Evolutionary conservation across 2,888 invertebrate species (phyloP).

Genomic region (Ypsolopha scabrella): DNA sequence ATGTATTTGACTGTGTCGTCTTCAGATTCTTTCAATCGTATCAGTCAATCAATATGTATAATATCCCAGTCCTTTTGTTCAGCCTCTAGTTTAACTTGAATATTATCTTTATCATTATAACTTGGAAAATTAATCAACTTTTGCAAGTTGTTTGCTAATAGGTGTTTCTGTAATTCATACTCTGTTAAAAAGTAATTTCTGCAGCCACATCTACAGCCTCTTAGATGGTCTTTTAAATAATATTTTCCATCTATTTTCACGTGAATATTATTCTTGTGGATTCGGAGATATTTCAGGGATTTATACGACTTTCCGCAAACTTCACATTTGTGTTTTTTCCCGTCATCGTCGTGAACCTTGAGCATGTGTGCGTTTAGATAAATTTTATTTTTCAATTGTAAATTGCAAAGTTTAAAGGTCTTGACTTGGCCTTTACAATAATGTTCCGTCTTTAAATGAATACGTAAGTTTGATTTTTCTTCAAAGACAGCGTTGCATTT

Average conservation of each 20-base stretch:
- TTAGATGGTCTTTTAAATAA: not conserved
- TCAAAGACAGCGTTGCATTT: constrained; percentile 15
- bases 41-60: not conserved
- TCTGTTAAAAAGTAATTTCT: not conserved
- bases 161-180: not conserved
- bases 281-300: constrained; percentile 22
- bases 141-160: too few relatives aligned
- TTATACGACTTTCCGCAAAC: constrained; percentile 24
- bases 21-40: not conserved
- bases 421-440: constrained; percentile 8
- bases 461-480: constrained; percentile 12
- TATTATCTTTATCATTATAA: not conserved
- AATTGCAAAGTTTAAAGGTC: constrained; percentile 21
- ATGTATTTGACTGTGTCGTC: not conserved
- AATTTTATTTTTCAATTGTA: constrained; percentile 17
- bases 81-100: not conserved
- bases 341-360: constrained; percentile 24
- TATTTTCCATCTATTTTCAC: not conserved
- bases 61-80: not conserved
- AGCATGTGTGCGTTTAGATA: constrained; percentile 21
- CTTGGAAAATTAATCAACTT: too few relatives aligned
- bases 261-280: constrained; percentile 23
- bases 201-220: not conserved
- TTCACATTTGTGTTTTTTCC: constrained; percentile 19
- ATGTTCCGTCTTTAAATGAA: constrained; percentile 23